These are phyloP conservation scores for Pelusios castaneus DNA, from an alignment of 2,113 vertebrate species.

Conservation along the genomic window DNA sequence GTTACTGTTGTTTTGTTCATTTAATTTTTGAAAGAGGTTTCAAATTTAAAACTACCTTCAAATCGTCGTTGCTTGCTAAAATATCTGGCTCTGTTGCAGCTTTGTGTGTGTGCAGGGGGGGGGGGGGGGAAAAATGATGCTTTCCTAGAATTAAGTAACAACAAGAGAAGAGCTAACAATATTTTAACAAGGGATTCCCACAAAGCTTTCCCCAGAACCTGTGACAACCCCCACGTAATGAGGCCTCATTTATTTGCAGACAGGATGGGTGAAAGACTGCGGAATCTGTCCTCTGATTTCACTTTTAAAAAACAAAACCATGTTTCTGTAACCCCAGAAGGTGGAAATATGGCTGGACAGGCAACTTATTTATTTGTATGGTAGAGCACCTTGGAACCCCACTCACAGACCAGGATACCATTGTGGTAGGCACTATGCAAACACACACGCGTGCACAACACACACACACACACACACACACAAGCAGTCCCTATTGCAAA, in stretches of 20 bases:
- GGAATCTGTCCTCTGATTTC: slow-evolving; percentile 36
- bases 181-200: not conserved
- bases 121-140: not conserved
- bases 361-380: slow-evolving; percentile 43
- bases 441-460: not conserved
- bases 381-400: not conserved
- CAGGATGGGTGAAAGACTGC: slow-evolving; percentile 52
- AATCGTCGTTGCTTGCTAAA: not conserved
- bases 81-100: not conserved
- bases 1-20: not conserved
- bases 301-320: slow-evolving; percentile 11
- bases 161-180: not conserved
- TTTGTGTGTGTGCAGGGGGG: not conserved
- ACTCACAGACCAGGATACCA: not conserved
- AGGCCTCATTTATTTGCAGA: not conserved
- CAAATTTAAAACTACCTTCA: not conserved
- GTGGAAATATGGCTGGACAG: not conserved
- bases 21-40: slow-evolving; percentile 4
- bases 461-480: not conserved
- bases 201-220: not conserved
- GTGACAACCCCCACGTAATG: not conserved
- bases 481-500: not conserved
- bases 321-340: slow-evolving; percentile 26
- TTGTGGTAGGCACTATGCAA: not conserved
- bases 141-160: not conserved